Conservation (phyloP, 2,888 invertebrate species). For the Dicyrtoma fusca region DNA sequence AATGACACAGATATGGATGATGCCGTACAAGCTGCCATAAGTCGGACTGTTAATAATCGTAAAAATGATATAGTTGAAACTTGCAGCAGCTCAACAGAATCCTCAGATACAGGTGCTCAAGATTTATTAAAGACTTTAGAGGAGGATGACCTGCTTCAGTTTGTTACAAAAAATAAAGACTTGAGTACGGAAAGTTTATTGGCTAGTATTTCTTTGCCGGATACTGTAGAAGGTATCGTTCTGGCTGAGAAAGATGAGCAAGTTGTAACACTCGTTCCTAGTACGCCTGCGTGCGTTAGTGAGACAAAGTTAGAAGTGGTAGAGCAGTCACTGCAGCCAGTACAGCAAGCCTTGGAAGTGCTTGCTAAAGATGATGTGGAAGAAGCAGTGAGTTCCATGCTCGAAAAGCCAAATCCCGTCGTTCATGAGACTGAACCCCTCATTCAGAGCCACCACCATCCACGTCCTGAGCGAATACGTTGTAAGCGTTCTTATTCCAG, state of each 20-base stretch:
- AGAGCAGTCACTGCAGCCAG: not conserved
- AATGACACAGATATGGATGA: constrained; percentile 7
- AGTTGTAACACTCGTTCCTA: too few species aligned
- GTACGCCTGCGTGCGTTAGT: too few species aligned
- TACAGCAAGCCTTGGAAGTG: not conserved
- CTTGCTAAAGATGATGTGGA: not conserved
- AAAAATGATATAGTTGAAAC: too few species aligned
- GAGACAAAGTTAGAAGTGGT: too few species aligned
- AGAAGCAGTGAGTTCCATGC: too few species aligned
- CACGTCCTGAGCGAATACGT: not conserved
- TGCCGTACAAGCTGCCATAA: not conserved
- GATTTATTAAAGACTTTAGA: constrained; percentile 29
- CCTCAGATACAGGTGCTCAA: constrained; percentile 5
- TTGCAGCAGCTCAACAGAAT: not conserved
- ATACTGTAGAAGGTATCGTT: not conserved
- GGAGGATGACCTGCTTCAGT: constrained; percentile 13
- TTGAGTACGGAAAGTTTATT: constrained; percentile 29
- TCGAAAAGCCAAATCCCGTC: not conserved
- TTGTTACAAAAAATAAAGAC: constrained; percentile 15
- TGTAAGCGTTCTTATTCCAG: constrained; percentile 11
- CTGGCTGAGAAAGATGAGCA: not conserved
- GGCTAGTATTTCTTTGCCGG: constrained; percentile 9
- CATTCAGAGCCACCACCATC: not conserved
- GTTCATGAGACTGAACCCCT: not conserved
- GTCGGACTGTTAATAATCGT: too few species aligned